phyloP scores from a whole-genome alignment of 2,797 vertebrate species.

The Loriculus beryllinus region DNA sequence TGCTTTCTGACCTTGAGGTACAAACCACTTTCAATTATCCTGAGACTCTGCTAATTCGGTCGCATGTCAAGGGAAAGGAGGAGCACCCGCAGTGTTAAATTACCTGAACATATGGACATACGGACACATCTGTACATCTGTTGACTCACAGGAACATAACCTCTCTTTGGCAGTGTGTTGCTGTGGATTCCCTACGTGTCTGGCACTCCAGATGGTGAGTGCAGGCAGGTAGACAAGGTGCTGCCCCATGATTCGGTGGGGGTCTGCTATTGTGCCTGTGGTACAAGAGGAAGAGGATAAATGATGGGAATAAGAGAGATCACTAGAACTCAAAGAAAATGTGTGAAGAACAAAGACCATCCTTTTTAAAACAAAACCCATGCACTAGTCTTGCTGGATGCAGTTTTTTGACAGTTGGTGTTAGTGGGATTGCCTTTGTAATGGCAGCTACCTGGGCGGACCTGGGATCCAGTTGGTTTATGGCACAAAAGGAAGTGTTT shows the following conservation, averaged over 20 bases:
- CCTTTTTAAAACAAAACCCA: background rate
- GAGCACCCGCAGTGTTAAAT: background rate
- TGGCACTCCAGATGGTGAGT: background rate
- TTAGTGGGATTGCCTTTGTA: background rate
- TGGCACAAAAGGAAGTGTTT: background rate
- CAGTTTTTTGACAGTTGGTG: background rate
- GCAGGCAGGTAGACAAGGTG: fast-evolving
- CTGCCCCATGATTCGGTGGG: background rate
- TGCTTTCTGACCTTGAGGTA: background rate
- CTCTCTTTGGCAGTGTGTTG: background rate
- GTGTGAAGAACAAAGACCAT: background rate
- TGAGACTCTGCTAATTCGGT: background rate
- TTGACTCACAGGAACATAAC: background rate
- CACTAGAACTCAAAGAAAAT: background rate
- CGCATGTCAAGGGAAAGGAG: background rate
- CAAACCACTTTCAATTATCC: background rate
- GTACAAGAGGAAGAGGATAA: background rate
- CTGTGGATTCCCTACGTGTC: background rate
- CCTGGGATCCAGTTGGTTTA: background rate
- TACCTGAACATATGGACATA: background rate
- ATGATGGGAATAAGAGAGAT: background rate
- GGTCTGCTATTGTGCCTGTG: background rate
- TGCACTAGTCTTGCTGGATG: background rate
- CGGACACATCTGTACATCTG: background rate
- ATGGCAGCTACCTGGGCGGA: background rate